Evolutionary conservation across 2,888 invertebrate genomes (phyloP).

Genomic region (Strigamia maritima): DNA sequence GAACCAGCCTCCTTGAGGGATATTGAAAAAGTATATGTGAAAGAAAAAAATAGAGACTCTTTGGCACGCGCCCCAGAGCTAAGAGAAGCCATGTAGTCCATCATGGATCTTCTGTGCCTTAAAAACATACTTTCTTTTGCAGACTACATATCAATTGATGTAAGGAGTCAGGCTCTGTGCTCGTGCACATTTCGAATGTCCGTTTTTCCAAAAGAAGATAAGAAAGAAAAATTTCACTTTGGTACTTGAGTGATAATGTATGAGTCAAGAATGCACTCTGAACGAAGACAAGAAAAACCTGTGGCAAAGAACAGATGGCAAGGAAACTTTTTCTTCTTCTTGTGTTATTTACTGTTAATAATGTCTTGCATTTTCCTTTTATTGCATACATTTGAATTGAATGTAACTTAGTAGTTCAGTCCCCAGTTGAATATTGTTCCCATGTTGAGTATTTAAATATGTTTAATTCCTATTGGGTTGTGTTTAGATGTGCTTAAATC

Average conservation of each 20-base stretch:
- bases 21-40: neutral
- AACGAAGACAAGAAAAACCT: neutral
- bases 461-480: no score
- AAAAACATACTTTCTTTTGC: constrained; percentile 5
- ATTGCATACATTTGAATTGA: no score
- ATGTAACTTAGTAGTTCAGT: no score
- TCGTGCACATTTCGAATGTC: constrained; percentile 5
- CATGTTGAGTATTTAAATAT: no score
- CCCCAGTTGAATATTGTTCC: no score
- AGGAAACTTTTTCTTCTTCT: neutral
- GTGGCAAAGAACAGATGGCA: neutral
- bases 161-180: neutral
- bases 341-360: neutral
- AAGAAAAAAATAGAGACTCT: neutral
- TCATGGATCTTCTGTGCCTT: constrained; percentile 5
- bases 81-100: constrained; percentile 15
- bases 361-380: no score
- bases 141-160: constrained; percentile 15
- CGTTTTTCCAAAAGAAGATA: neutral
- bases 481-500: no score
- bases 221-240: constrained; percentile 6
- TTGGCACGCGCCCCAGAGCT: constrained; percentile 15
- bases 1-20: neutral
- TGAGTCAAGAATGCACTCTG: neutral
- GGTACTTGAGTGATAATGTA: neutral